Percentiles rank a stretch among this genome's conserved stretches.
Conservation (phyloP, 2,113 vertebrate genomes). For the Platysteira castanea region DNA sequence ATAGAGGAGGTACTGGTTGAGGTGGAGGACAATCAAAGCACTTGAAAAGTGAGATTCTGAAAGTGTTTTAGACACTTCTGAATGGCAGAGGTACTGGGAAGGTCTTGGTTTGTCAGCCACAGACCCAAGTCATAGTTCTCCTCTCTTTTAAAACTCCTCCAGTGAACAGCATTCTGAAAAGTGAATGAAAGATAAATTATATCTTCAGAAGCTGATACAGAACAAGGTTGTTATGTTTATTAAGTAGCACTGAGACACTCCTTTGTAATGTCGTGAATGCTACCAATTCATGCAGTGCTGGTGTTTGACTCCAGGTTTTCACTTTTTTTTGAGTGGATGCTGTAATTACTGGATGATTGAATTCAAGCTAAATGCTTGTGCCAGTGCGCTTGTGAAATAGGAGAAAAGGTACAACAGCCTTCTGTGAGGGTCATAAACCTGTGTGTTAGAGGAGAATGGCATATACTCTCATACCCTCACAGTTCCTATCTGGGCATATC, state of each 20-base stretch:
- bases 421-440: background rate
- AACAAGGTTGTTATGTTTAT: background rate
- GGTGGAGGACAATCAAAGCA: background rate
- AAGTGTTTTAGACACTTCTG: background rate
- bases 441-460: background rate
- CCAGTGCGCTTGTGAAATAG: background rate
- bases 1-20: background rate
- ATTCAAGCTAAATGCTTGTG: background rate
- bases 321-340: background rate
- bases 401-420: background rate
- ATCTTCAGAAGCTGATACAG: background rate
- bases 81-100: background rate
- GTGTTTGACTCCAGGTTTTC: background rate
- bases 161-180: background rate
- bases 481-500: background rate
- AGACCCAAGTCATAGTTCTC: background rate
- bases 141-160: background rate
- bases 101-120: background rate
- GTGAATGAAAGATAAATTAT: background rate
- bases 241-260: background rate
- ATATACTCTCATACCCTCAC: background rate
- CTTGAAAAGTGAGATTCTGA: background rate
- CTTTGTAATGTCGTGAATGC: background rate
- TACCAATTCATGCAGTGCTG: background rate
- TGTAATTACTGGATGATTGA: background rate